phyloP scores from a whole-genome alignment of 2,888 invertebrate genomes.

The Eristalis tenax region DNA sequence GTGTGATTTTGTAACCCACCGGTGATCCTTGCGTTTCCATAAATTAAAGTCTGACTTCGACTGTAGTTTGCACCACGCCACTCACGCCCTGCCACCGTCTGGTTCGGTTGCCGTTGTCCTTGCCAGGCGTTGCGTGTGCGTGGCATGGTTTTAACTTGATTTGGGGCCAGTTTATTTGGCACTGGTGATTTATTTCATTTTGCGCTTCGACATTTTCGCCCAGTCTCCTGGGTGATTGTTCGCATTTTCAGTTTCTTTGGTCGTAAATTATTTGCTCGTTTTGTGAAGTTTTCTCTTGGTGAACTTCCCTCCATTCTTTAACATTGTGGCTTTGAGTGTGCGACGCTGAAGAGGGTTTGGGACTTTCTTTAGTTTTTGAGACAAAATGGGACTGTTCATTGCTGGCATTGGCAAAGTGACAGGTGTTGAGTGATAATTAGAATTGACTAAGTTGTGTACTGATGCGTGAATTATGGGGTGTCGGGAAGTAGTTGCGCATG shows the following conservation, averaged over 20 bases:
- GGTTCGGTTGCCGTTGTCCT: background rate
- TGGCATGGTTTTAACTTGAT: constrained; percentile 47
- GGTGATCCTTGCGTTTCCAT: constrained; percentile 28
- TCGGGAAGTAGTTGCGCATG: background rate
- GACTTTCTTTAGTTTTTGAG: background rate
- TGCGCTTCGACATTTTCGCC: constrained; percentile 51
- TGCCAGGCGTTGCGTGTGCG: constrained; percentile 32
- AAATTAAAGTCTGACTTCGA: constrained; percentile 31
- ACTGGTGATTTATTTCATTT: constrained; percentile 61
- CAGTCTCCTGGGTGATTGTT: background rate
- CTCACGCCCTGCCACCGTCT: too few relatives aligned
- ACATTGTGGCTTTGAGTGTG: background rate
- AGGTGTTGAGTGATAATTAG: background rate
- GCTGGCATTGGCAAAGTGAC: background rate
- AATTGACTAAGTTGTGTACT: background rate
- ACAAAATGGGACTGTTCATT: background rate
- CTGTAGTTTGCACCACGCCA: background rate
- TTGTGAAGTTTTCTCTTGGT: constrained; percentile 23
- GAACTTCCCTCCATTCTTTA: background rate
- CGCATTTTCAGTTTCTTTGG: background rate
- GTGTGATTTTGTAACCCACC: constrained; percentile 21
- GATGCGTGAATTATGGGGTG: background rate
- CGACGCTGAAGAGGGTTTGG: background rate
- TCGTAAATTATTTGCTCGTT: constrained; percentile 56
- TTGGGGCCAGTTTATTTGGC: constrained; percentile 54